These are phyloP conservation scores for Operophtera brumata DNA, from an alignment of 2,888 invertebrate species.

Conservation along the genomic window DNA sequence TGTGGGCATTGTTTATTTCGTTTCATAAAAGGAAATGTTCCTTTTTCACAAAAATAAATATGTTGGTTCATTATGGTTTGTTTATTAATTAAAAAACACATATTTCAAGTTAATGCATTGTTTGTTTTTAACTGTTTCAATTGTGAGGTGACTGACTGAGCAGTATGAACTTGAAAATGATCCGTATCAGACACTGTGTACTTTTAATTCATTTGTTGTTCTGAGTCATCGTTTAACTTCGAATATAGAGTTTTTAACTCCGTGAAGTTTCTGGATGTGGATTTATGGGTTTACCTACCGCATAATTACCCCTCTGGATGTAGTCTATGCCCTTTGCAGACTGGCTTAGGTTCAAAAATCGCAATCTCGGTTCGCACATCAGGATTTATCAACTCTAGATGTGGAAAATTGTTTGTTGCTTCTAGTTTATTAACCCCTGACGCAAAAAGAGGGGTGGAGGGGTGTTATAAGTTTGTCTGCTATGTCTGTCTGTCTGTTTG, in stretches of 20 bases:
- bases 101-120: constrained; percentile 21
- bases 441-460: too few relatives aligned
- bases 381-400: too few relatives aligned
- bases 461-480: too few relatives aligned
- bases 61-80: constrained; percentile 28
- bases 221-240: constrained; percentile 3
- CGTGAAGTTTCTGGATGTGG: too few relatives aligned
- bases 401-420: too few relatives aligned
- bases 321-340: too few relatives aligned
- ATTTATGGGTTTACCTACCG: too few relatives aligned
- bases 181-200: neutral
- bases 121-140: constrained; percentile 23
- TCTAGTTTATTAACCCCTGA: too few relatives aligned
- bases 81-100: constrained; percentile 30
- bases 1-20: constrained; percentile 31
- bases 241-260: neutral
- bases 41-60: constrained; percentile 28
- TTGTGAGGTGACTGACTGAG: constrained; percentile 16
- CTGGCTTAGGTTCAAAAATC: too few relatives aligned
- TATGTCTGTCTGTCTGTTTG: too few relatives aligned
- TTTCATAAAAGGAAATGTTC: constrained; percentile 29
- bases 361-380: too few relatives aligned
- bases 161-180: constrained; percentile 9
- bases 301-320: too few relatives aligned
- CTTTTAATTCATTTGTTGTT: constrained; percentile 1